phyloP scores from a whole-genome alignment of 2,888 invertebrate species.

The Aphrophora alni region DNA sequence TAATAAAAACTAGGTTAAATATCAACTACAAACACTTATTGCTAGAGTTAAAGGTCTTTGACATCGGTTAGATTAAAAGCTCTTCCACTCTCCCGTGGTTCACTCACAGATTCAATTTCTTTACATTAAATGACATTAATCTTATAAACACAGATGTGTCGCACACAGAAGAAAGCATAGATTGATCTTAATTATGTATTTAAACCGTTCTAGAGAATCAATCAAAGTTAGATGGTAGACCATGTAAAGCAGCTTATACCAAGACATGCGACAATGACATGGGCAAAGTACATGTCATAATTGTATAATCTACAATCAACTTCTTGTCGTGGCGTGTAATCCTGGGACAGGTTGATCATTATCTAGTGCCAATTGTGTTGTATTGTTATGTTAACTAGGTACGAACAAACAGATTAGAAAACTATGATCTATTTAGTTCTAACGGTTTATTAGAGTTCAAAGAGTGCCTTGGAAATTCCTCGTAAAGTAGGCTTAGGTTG shows the following conservation, averaged over 20 bases:
- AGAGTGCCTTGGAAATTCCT: neutral
- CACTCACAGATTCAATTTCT: neutral
- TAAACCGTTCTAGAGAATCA: neutral
- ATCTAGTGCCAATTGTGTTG: neutral
- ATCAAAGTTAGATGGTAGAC: neutral
- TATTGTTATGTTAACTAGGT: conserved; percentile 6
- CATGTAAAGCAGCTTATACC: neutral
- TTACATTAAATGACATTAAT: neutral
- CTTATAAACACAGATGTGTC: neutral
- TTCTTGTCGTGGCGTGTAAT: neutral
- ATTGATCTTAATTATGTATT: neutral
- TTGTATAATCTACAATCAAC: neutral
- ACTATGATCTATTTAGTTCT: neutral
- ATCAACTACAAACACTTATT: no score
- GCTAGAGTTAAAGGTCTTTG: no score
- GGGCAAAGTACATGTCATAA: neutral
- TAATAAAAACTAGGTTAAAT: no score
- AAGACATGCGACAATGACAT: neutral
- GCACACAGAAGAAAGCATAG: neutral
- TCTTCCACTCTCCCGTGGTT: neutral
- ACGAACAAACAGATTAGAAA: neutral
- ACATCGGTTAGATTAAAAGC: no score
- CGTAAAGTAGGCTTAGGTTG: neutral
- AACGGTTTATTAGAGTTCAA: neutral
- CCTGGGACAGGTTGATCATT: neutral